phyloP scores from a whole-genome alignment of 2,797 vertebrate species.

The Dipus sagitta region DNA sequence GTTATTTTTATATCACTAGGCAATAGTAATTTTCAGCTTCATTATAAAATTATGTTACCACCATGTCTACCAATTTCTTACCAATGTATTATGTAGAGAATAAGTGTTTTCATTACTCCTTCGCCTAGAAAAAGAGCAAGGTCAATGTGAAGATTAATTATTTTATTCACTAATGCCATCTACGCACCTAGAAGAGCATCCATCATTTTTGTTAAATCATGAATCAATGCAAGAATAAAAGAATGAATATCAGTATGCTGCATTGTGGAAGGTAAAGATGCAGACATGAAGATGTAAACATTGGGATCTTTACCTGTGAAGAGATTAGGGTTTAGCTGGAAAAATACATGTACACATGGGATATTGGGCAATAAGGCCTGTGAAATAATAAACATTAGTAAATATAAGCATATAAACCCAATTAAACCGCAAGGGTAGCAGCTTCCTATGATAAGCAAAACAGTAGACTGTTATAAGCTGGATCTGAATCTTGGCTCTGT shows the following conservation, averaged over 20 bases:
- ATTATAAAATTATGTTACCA: neutral
- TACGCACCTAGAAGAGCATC: neutral
- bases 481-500: slow-evolving; percentile 19
- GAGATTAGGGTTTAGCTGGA: neutral
- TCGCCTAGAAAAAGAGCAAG: slow-evolving; percentile 8
- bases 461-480: neutral
- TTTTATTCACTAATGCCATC: neutral
- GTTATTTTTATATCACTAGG: neutral
- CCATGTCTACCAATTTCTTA: neutral
- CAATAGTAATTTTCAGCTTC: neutral
- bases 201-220: slow-evolving; percentile 12
- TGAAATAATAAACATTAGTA: slow-evolving; percentile 13
- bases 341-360: slow-evolving; percentile 36
- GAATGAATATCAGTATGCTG: neutral
- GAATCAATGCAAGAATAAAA: neutral
- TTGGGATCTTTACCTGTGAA: slow-evolving; percentile 29
- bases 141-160: neutral
- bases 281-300: neutral
- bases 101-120: neutral
- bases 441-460: neutral
- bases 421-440: neutral
- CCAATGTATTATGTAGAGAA: neutral
- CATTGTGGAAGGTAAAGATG: neutral
- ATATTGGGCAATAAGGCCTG: neutral
- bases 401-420: neutral